Base-by-base conservation (phyloP, 2,888 invertebrate species). In the Belgica antarctica region DNA sequence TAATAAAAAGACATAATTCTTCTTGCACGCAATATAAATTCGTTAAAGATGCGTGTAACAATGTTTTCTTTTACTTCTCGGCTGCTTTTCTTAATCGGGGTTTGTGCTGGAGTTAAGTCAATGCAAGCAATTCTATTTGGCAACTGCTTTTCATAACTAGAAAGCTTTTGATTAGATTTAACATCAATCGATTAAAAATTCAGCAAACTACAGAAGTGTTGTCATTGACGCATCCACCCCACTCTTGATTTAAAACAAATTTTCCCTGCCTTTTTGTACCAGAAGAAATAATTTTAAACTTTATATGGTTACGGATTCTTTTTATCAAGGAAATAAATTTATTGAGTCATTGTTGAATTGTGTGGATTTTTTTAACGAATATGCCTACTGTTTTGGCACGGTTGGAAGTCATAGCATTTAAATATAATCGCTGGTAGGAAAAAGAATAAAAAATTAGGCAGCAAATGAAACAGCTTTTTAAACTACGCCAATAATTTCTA, bases 311-410 rank as follows among this genome's bases (percentile, higher is more conserved):
- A 17, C 7, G 22, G 22, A 52, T 52, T 22, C 17, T 52, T 52
- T 52, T 12, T 52, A 52, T 52, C 52, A 59, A 59, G 59, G 25
- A 59, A 59, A 59, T 27, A 59, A 59, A 59, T 59, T 59, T 59
- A 59, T 59, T 59, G 59, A 59, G 59, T 59, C 59, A 59, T 59
- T 46, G 46, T 46, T 46, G 7, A n/a, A 46, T 46, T 59, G 59
- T 59, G 59, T 59, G 27, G 59, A 59, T 59, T 59, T 59, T n/a
- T 19, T 59, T 59, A 59, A 59, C 59, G 59, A 59, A 59, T 59
- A 12, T 24, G 25, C 59, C 59, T 59, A 59, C 59, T 59, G 59
- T 59, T 24, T 24, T 12, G 25, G 27, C 59, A 15, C 59, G 27
- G 59, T 19, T 27, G 59, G 59, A 27, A 4, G 59, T 27, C 27